Evolutionary conservation across 2,888 invertebrate species (phyloP).

Genomic region (Callosobruchus maculatus): DNA sequence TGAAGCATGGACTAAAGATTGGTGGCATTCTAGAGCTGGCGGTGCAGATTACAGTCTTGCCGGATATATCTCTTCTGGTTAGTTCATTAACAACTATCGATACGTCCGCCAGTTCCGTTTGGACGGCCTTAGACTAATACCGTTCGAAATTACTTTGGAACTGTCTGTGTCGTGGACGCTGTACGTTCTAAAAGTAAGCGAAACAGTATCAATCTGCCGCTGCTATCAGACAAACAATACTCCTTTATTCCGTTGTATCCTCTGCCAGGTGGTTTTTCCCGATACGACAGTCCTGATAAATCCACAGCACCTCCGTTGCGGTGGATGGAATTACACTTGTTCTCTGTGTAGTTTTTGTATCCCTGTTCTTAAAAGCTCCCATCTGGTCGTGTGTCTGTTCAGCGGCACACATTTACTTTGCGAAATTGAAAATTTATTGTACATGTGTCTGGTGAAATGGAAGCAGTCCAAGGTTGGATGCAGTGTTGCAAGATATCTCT

Average conservation of each 20-base stretch:
- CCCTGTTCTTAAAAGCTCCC: background rate
- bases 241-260: background rate
- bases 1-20: too few relatives aligned
- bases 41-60: too few relatives aligned
- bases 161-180: background rate
- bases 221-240: background rate
- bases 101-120: too few relatives aligned
- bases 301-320: background rate
- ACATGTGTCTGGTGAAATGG: background rate
- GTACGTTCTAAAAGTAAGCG: background rate
- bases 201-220: background rate
- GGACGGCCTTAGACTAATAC: too few relatives aligned
- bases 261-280: background rate
- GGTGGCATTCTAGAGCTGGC: too few relatives aligned
- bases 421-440: background rate
- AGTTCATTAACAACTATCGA: too few relatives aligned
- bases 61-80: too few relatives aligned
- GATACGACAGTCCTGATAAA: background rate
- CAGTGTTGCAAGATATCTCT: too few relatives aligned
- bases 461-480: background rate
- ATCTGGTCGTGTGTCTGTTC: background rate
- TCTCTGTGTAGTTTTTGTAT: background rate
- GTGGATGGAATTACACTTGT: background rate
- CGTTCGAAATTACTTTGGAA: background rate
- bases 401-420: background rate